A percentile compares a stretch with the other conserved stretches of the same genome.
phyloP scores from a whole-genome alignment of 2,888 invertebrate genomes.

The Kryphioiulus occultus region DNA sequence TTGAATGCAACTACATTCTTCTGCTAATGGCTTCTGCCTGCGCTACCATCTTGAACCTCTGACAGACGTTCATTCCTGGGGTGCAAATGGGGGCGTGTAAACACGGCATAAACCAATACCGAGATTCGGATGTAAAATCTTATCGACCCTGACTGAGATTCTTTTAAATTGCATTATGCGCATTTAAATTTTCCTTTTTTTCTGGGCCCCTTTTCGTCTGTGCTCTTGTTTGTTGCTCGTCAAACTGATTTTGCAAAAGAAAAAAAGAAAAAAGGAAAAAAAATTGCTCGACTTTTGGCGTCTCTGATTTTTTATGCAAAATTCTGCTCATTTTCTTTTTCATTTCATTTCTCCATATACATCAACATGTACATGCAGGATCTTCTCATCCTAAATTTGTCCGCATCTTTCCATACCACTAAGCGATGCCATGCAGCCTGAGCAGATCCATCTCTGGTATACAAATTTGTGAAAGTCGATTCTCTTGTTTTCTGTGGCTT shows the following conservation, averaged over 20 bases:
- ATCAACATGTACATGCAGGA: too few relatives aligned
- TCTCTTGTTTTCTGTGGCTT: conserved; percentile 17
- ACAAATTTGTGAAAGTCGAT: conserved; percentile 7
- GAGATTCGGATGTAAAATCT: neutral
- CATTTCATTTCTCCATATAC: neutral
- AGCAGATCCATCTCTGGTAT: neutral
- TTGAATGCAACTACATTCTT: neutral
- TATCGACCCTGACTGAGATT: conserved; percentile 30
- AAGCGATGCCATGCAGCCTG: neutral
- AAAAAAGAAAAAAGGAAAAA: too few relatives aligned
- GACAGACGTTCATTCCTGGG: conserved; percentile 25
- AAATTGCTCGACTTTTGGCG: conserved; percentile 10
- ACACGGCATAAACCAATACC: conserved; percentile 12
- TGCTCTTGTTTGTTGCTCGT: neutral
- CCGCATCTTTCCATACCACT: neutral
- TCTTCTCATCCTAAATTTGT: too few relatives aligned
- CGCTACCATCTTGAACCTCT: neutral
- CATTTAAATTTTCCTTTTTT: conserved; percentile 27
- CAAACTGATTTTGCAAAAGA: neutral
- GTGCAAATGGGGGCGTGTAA: neutral
- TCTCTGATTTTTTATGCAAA: conserved; percentile 33
- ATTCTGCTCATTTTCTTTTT: conserved; percentile 29
- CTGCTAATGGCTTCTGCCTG: conserved; percentile 12
- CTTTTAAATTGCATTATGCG: conserved; percentile 40
- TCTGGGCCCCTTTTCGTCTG: neutral